Base-by-base conservation (phyloP, 2,888 invertebrate genomes). In the Apotomis turbidana region DNA sequence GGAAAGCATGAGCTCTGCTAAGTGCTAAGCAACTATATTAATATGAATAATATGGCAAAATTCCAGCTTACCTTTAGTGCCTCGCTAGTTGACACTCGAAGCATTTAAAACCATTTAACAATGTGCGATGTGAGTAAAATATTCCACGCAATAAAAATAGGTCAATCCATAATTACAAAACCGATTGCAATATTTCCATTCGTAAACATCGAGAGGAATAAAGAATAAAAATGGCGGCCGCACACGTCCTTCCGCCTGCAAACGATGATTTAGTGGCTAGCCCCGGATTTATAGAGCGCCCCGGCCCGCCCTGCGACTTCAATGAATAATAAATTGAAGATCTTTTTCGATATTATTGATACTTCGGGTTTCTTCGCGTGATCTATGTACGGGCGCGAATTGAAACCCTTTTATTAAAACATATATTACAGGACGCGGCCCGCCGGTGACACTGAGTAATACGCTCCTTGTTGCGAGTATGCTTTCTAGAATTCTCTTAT, bases 371-470 rank as follows among this genome's bases (percentile, higher is more conserved):
- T 88, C 85, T 85, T 80, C 82, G 78, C 77, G 87, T 90, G 90
- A 91, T 90, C 85, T 90, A 92, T 88, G 90, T 87, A 85, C 86
- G 87, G 88, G 87, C 85, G 88, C 85, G 89, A 90, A 88, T 90
- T 90, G 90, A 89, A 91, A 91, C 90, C 91, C 91, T 93, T 93
- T 93, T 93, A 93, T 93, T 93, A 93, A 93, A 91, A 90, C 93
- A 93, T 93, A 93, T 91, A 93, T 93, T 92, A 92, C 83, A 81
- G 83, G 85, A 87, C 91, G 85, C 92, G 90, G 87, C 91, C 84
- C 85, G 90, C 78, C 27, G 78, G 84, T 90, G 93, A 93, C 93
- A 93, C 87, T 91, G 93, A 93, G 92, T 91, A 91, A 93, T 93
- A 91, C 81, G 85, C 87, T 89, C 87, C 87, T 87, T 90, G 90